Percentiles rank a stretch among this genome's conserved stretches.
phyloP scores from a whole-genome alignment of 2,797 vertebrate species.

The Aplochiton taeniatus region DNA sequence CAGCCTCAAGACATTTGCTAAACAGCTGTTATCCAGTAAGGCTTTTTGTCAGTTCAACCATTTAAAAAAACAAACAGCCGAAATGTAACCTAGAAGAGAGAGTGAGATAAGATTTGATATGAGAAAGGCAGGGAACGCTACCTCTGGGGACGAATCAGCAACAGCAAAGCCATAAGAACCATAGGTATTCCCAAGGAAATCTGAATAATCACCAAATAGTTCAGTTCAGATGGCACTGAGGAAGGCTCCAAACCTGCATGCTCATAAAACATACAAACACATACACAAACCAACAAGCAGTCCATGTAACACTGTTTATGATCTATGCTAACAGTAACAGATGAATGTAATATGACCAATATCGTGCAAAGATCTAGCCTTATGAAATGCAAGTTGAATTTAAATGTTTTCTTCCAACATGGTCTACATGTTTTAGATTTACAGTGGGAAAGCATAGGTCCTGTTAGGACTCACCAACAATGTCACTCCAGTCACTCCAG shows the following conservation, averaged over 20 bases:
- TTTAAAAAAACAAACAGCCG: neutral
- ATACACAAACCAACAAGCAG: neutral
- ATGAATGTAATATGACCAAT: neutral
- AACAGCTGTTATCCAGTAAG: too few species aligned
- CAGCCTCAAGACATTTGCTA: too few species aligned
- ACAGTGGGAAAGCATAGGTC: neutral
- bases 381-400: neutral
- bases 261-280: slow-evolving; percentile 23
- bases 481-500: slow-evolving; percentile 64
- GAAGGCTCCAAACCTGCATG: slow-evolving; percentile 12
- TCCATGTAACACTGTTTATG: neutral
- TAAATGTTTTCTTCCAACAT: neutral
- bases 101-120: neutral
- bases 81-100: neutral
- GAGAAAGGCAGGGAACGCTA: slow-evolving; percentile 14
- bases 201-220: slow-evolving; percentile 20
- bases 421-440: neutral
- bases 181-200: slow-evolving; percentile 64
- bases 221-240: slow-evolving; percentile 6
- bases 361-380: neutral
- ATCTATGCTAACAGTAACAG: neutral
- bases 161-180: slow-evolving; percentile 62
- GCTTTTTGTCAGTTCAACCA: too few species aligned
- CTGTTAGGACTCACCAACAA: slow-evolving; percentile 49
- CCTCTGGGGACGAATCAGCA: slow-evolving; percentile 59